These are phyloP conservation scores for Carterocephalus palaemon DNA, from an alignment of 2,888 invertebrate genomes.

Conservation along the genomic window DNA sequence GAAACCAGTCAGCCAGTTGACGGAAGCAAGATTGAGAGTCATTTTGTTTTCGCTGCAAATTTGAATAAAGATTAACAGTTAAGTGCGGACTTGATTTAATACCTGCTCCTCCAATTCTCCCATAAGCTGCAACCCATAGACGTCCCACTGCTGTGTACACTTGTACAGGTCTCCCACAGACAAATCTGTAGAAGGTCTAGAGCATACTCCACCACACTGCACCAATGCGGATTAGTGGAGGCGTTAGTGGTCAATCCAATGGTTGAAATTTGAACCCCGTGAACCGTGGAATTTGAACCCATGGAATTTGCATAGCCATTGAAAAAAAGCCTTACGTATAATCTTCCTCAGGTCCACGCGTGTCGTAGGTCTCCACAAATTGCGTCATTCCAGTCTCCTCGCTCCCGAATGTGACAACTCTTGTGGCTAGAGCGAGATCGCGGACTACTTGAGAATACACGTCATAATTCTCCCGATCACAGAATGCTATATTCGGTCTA, in stretches of 20 bases:
- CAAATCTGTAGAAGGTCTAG: too few species aligned
- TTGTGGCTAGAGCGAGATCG: slow-evolving; percentile 40
- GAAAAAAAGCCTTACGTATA: slow-evolving; percentile 49
- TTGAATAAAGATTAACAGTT: not conserved
- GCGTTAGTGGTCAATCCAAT: too few species aligned
- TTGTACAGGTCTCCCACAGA: too few species aligned
- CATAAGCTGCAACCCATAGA: too few species aligned
- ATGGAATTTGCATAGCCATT: too few species aligned
- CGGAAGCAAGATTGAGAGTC: slow-evolving; percentile 43
- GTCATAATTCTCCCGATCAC: slow-evolving; percentile 38
- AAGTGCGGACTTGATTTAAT: too few species aligned
- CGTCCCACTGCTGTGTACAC: too few species aligned
- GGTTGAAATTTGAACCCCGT: too few species aligned
- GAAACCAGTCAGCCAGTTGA: slow-evolving; percentile 52
- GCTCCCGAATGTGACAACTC: slow-evolving; percentile 44
- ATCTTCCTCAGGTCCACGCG: slow-evolving; percentile 35
- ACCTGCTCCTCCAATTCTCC: too few species aligned
- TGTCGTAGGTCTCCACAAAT: slow-evolving; percentile 39
- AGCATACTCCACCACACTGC: too few species aligned
- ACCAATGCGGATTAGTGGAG: too few species aligned
- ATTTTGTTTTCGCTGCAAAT: slow-evolving; percentile 19
- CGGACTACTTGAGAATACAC: slow-evolving; percentile 36
- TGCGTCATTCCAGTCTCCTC: slow-evolving; percentile 38
- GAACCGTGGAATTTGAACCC: too few species aligned
- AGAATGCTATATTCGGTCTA: slow-evolving; percentile 50